These are phyloP conservation scores for Craterocephalus amniculus DNA, from an alignment of 2,797 vertebrate genomes.

Conservation along the genomic window DNA sequence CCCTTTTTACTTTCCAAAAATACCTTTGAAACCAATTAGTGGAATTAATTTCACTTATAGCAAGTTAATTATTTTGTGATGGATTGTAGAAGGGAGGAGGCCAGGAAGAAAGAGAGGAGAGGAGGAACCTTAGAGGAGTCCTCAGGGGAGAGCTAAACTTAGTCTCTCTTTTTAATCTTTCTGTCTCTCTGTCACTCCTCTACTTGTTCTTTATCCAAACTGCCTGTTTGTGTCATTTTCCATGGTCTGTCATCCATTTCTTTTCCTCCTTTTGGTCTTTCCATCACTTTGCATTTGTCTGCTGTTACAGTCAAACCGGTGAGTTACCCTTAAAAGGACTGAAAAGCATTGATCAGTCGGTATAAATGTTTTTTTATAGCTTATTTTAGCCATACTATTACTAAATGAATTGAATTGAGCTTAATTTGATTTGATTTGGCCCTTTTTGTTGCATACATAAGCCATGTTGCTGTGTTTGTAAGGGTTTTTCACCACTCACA, in stretches of 20 bases:
- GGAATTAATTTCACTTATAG: conserved; percentile 90
- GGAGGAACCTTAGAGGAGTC: conserved; percentile 75
- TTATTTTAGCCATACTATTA: conserved; percentile 2
- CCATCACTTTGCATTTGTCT: conserved; percentile 13
- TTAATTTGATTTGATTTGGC: not conserved
- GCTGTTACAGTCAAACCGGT: conserved; percentile 1
- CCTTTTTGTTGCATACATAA: not conserved
- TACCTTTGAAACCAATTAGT: conserved; percentile 86
- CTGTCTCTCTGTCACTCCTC: conserved; percentile 46
- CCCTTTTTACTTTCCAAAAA: conserved; percentile 73
- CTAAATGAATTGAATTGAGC: not conserved
- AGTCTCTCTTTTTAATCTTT: conserved; percentile 66
- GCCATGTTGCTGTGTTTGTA: not conserved
- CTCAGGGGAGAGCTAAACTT: conserved; percentile 80
- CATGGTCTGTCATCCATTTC: conserved; percentile 24
- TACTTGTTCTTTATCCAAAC: conserved; percentile 41
- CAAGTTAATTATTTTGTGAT: conserved; percentile 88
- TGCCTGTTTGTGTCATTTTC: conserved; percentile 41
- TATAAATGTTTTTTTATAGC: conserved; percentile 6
- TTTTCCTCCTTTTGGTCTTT: conserved; percentile 3
- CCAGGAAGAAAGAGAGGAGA: conserved; percentile 68
- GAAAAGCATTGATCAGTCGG: not conserved
- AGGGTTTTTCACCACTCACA: not conserved
- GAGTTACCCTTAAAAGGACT: conserved; percentile 9
- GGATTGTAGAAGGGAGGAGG: conserved; percentile 78